Evolutionary conservation across 1,140 invertebrate species (phyloP), one percentile per base, ranked within the genome.

Genomic region (Saccostrea echinata): DNA sequence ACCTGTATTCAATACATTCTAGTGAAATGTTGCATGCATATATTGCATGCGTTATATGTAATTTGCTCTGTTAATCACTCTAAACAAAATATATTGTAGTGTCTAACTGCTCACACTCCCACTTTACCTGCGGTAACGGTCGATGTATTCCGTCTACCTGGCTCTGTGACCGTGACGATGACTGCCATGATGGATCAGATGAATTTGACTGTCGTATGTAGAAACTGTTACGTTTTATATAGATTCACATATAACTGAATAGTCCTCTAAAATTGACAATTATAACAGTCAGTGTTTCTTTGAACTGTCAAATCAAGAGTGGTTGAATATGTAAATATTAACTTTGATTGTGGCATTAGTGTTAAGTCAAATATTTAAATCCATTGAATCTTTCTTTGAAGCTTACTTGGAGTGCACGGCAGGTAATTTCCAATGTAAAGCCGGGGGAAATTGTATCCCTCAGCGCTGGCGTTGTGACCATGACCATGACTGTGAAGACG

Each of bases 111-210:
- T 76, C 68, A 0, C 68, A 76, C 68, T 76, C 68, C 0, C 68
- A 76, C 68, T 83, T 83, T 52, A 83, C 88, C n/a, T 94, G 93
- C 84, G 86, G 64, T 12, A 92, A 92, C 0, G 98, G 98, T 0
- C 97, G 99, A 91, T 99, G 98, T 94, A 99, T 99, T 86, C 98
- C 98, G 0, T 97, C 97, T 89, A 97, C 97, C 6, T 98, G 97
- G 97, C 96, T 98, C 0, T 99, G 98, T 93, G 98, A 99, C 94
- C 96, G 95, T 95, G 98, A 99, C 92, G 98, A 98, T 93, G 98
- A 99, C 94, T 99, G 99, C 94, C 98, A 98, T 93, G 98, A 99
- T 94, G 97, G 98, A 91, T 97, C 98, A 92, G 99, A 99, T 90
- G 93, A 91, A 84, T 30, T 90, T 9, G 86, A 90, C 52, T 91